Evolutionary conservation across 1,140 invertebrate genomes (phyloP), one percentile per base, ranked within the genome.

Genomic region (Drosophila ficusphila): DNA sequence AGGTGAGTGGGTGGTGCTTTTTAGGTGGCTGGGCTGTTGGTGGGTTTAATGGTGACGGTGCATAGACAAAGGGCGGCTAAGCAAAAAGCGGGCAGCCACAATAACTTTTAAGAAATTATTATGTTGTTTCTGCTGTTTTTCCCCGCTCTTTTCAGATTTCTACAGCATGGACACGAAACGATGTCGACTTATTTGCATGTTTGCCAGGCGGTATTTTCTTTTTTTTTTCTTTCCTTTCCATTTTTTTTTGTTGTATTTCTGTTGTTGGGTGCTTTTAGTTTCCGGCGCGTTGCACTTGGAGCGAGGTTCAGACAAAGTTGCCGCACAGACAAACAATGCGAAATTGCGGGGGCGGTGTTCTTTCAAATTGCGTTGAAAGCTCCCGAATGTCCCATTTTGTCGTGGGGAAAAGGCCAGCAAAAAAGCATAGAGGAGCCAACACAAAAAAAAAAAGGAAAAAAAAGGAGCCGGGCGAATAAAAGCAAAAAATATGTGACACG

Each of bases 281-380:
- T 85, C 71, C 71, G 79, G 58, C 79, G 65, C 64, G 70, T 62
- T 83, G 79, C 75, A 83, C 58, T 71, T 39, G 79, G 29, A 68
- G 27, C 42, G 57, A 53, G 61, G 47, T 64, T 34, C 68, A 71
- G 70, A 71, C 75, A 77, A 68, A 70, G 41, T 65, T 44, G 70
- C 79, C 57, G 31, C 79, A 58, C 71, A 65, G 58, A 86, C 81
- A 85, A 81, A 86, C 81, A 86, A 85, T 85, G 78, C 75, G 67
- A 14, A 86, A 79, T 79, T 64, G 67, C 56, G 67, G 60, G 67
- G 76, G 72, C 47, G 76, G 61, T 34, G 41, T 64, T 57, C 58
- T 58, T 79, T 79, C 56, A 69, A 79, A 79, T 76, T 85, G 81
- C 81, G 81, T 86, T 86, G 81, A 85, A 85, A 81, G 81, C 76